phyloP scores from a whole-genome alignment of 2,797 vertebrate genomes.

The Coregonus suidteri region DNA sequence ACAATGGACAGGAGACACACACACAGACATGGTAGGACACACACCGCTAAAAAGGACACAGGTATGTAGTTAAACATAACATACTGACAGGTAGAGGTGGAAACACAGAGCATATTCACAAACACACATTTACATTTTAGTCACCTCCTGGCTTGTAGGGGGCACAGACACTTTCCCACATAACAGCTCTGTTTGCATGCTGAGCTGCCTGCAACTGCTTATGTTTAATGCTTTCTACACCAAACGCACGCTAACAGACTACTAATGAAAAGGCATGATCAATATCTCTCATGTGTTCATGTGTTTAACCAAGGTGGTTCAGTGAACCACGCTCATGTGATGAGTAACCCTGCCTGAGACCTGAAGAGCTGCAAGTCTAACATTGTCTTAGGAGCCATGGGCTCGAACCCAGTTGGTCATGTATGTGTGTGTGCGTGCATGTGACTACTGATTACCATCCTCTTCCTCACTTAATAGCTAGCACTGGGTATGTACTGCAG shows the following conservation, averaged over 20 bases:
- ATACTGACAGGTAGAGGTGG: slow-evolving; percentile 2
- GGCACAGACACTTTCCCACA: slow-evolving; percentile 44
- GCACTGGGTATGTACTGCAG: not conserved
- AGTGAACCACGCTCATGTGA: too few relatives aligned
- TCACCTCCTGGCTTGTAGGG: slow-evolving; percentile 26
- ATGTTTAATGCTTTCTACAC: slow-evolving; percentile 47
- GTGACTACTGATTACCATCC: not conserved
- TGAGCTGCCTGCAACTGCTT: slow-evolving; percentile 44
- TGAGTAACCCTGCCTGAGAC: too few relatives aligned
- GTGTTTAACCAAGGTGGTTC: not conserved
- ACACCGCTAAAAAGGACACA: not conserved
- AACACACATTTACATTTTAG: not conserved
- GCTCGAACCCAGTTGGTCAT: too few relatives aligned
- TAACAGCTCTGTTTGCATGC: slow-evolving; percentile 46
- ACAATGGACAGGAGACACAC: not conserved
- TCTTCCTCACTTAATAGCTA: slow-evolving; percentile 2
- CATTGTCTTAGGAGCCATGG: not conserved
- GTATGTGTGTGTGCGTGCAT: not conserved
- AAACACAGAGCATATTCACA: slow-evolving; percentile 31
- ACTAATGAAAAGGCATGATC: slow-evolving; percentile 39
- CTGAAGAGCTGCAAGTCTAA: not conserved
- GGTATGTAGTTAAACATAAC: not conserved
- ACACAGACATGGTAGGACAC: not conserved
- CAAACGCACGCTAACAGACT: slow-evolving; percentile 39
- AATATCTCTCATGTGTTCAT: not conserved